These are phyloP conservation scores for Epinephelus malabaricus DNA, from an alignment of 2,797 vertebrate species.

Conservation along the genomic window DNA sequence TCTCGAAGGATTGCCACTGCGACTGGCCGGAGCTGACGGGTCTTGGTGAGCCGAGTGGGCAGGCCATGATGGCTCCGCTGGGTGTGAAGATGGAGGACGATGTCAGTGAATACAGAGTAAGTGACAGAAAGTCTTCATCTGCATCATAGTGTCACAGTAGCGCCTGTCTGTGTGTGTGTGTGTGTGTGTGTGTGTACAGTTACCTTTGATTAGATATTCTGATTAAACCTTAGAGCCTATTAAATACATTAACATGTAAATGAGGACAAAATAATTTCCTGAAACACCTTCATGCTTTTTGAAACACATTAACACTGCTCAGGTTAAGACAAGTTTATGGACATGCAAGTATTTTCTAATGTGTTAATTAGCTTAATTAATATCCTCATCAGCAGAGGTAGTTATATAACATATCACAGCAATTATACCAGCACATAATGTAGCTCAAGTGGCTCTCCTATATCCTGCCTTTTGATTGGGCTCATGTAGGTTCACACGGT, in stretches of 20 bases:
- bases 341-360: constrained; percentile 35
- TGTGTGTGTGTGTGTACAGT: background rate
- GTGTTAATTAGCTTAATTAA: constrained; percentile 54
- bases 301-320: constrained; percentile 7
- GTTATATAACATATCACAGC: constrained; percentile 40
- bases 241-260: constrained; percentile 33
- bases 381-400: constrained; percentile 39
- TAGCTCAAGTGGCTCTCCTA: constrained; percentile 49
- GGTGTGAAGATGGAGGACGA: constrained; percentile 94
- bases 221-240: constrained; percentile 4
- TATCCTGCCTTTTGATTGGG: constrained; percentile 47
- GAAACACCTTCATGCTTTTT: constrained; percentile 13
- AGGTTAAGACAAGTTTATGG: constrained; percentile 37
- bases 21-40: constrained; percentile 93
- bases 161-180: background rate
- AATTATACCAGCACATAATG: constrained; percentile 42
- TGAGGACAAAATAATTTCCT: background rate
- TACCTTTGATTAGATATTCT: background rate
- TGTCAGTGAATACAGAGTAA: constrained; percentile 90
- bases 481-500: constrained; percentile 27
- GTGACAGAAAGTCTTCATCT: constrained; percentile 13
- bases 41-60: constrained; percentile 87
- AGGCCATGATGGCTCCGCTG: constrained; percentile 76
- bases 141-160: background rate
- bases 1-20: constrained; percentile 90